These are phyloP conservation scores for Taeniopygia guttata DNA, from an alignment of 2,797 vertebrate species.

Conservation along the genomic window DNA sequence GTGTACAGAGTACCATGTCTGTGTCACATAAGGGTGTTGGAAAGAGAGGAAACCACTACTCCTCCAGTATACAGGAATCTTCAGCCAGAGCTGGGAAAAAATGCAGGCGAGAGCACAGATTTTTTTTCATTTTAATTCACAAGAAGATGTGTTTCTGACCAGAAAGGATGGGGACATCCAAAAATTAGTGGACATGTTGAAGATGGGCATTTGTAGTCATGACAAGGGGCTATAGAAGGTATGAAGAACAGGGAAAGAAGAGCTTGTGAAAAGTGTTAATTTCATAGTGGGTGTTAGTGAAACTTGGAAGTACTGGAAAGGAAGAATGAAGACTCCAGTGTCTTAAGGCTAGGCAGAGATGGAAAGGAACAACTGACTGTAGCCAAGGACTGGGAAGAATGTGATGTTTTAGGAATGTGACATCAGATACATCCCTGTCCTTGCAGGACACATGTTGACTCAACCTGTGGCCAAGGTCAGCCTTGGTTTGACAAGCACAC, in stretches of 20 bases:
- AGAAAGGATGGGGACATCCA: neutral
- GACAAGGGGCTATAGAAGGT: neutral
- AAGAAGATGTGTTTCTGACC: neutral
- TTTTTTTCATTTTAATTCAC: neutral
- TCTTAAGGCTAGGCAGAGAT: neutral
- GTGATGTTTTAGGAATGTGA: neutral
- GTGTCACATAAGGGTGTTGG: neutral
- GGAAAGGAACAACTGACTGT: neutral
- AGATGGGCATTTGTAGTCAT: neutral
- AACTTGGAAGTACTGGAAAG: neutral
- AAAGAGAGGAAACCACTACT: neutral
- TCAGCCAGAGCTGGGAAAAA: neutral
- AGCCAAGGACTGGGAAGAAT: neutral
- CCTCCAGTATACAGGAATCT: neutral
- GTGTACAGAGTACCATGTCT: neutral
- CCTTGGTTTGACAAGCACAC: neutral
- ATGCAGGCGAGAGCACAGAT: neutral
- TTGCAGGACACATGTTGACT: neutral
- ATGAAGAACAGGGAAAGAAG: neutral
- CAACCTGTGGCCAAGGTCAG: neutral
- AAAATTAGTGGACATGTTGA: neutral
- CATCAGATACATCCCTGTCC: neutral
- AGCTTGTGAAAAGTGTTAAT: neutral
- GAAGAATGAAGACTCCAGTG: neutral
- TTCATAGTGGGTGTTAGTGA: neutral